Percentiles rank a stretch among this genome's conserved stretches.
phyloP scores from a whole-genome alignment of 2,888 invertebrate species.

The Drosophila affinis region DNA sequence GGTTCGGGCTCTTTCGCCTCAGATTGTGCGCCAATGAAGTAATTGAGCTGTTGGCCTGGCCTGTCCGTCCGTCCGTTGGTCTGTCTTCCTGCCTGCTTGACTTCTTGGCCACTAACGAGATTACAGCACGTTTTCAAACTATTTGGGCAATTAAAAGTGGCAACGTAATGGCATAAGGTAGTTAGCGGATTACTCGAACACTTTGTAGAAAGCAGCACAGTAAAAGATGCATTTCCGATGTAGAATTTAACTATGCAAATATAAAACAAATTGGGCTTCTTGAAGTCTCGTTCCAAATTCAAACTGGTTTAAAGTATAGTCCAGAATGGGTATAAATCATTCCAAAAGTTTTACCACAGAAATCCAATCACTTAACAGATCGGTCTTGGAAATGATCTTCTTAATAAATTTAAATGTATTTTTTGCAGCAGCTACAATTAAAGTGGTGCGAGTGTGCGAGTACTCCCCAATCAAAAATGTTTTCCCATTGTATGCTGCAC shows the following conservation, averaged over 20 bases:
- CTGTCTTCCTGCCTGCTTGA: slow-evolving; percentile 34
- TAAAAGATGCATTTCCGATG: background rate
- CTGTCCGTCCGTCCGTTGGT: background rate
- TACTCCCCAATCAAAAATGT: background rate
- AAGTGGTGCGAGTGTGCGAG: background rate
- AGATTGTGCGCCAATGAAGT: slow-evolving; percentile 15
- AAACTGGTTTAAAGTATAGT: too few species aligned
- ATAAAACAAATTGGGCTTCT: background rate
- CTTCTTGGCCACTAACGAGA: slow-evolving; percentile 22
- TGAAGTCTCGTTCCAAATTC: too few species aligned
- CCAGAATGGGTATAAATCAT: background rate
- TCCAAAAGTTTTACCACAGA: too few species aligned
- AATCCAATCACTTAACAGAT: background rate
- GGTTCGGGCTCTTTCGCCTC: slow-evolving; percentile 8
- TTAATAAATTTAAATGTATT: background rate
- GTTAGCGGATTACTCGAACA: background rate
- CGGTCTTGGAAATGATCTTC: background rate
- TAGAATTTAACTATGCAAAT: background rate
- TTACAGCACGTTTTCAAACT: slow-evolving; percentile 35
- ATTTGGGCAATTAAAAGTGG: slow-evolving; percentile 35
- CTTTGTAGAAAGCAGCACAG: background rate
- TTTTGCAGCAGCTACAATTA: background rate
- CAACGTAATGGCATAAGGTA: background rate
- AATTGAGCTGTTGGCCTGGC: slow-evolving; percentile 39
- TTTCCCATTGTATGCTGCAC: background rate